Conservation (phyloP, 2,888 invertebrate species). For the Helicoverpa assulta region DNA sequence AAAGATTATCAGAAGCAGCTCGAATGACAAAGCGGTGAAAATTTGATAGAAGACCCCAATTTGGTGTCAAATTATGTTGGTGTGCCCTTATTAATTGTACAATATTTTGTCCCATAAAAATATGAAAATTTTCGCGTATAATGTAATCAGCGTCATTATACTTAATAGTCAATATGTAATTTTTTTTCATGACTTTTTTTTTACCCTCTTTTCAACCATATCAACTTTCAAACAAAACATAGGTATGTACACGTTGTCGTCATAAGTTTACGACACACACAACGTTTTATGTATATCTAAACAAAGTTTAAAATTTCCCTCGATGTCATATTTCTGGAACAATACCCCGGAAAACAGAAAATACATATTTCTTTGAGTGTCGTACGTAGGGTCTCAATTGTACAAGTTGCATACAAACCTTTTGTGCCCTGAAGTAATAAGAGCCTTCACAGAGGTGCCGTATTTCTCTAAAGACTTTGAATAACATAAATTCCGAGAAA, state of each 20-base stretch:
- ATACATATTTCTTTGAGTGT: slow-evolving; percentile 6
- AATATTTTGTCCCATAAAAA: background rate
- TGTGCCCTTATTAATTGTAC: background rate
- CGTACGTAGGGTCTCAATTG: background rate
- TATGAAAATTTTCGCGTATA: too few relatives aligned
- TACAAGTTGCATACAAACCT: slow-evolving; percentile 1
- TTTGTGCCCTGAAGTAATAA: slow-evolving; percentile 17
- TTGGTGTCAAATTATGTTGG: slow-evolving; percentile 39
- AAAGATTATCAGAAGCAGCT: slow-evolving; percentile 16
- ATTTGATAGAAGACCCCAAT: slow-evolving; percentile 30
- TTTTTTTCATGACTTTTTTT: too few relatives aligned
- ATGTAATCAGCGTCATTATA: too few relatives aligned
- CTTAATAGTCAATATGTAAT: too few relatives aligned
- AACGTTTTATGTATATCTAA: background rate
- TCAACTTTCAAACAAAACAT: too few relatives aligned
- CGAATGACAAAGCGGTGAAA: slow-evolving; percentile 13
- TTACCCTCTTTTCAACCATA: too few relatives aligned
- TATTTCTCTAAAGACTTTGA: slow-evolving; percentile 26
- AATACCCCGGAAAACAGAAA: slow-evolving; percentile 20
- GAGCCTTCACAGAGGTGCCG: slow-evolving; percentile 1
- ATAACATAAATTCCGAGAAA: slow-evolving; percentile 14
- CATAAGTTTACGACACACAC: background rate
- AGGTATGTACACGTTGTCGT: background rate
- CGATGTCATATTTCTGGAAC: background rate
- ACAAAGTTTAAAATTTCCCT: background rate